These are phyloP conservation scores for Pagetopsis macropterus DNA, from an alignment of 2,797 vertebrate species.

Conservation along the genomic window DNA sequence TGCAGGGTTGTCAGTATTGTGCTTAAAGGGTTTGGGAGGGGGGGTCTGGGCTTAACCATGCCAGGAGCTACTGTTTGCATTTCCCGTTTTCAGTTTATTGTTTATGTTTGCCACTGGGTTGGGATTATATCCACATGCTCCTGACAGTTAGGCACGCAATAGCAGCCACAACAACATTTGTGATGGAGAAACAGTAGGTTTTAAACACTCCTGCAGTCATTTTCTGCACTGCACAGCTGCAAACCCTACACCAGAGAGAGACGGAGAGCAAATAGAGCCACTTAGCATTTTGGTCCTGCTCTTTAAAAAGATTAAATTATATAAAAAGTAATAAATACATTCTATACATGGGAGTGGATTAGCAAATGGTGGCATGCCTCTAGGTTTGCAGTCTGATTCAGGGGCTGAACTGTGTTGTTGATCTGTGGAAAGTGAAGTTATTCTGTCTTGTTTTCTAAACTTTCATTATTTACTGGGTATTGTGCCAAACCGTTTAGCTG, in stretches of 20 bases:
- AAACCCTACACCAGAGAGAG: slow-evolving; percentile 26
- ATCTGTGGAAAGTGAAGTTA: slow-evolving; percentile 24
- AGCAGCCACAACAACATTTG: slow-evolving; percentile 61
- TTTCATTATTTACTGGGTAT: slow-evolving; percentile 25
- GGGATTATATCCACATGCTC: slow-evolving; percentile 76
- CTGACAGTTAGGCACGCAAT: slow-evolving; percentile 62
- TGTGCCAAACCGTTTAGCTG: slow-evolving; percentile 48
- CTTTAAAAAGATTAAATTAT: slow-evolving; percentile 73
- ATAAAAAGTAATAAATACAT: slow-evolving; percentile 71
- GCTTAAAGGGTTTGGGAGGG: slow-evolving; percentile 29
- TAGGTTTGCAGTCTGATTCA: slow-evolving; percentile 55
- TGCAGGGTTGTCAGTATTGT: slow-evolving; percentile 41
- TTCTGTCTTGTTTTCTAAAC: slow-evolving; percentile 55
- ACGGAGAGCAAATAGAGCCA: slow-evolving; percentile 71
- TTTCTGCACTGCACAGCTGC: slow-evolving; percentile 59
- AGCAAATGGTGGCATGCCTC: slow-evolving; percentile 63
- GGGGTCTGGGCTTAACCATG: slow-evolving; percentile 38
- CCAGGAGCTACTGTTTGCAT: slow-evolving; percentile 65
- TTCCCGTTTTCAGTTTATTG: slow-evolving; percentile 58
- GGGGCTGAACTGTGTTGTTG: slow-evolving; percentile 52
- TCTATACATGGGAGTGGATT: slow-evolving; percentile 74
- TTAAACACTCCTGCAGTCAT: slow-evolving; percentile 71
- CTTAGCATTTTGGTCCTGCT: slow-evolving; percentile 68
- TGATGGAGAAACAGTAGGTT: slow-evolving; percentile 67
- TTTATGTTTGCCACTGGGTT: slow-evolving; percentile 76